Evolutionary conservation across 2,113 vertebrate genomes (phyloP), one percentile per base, ranked within the genome.

Genomic region (Ophthalmolycus amberensis): DNA sequence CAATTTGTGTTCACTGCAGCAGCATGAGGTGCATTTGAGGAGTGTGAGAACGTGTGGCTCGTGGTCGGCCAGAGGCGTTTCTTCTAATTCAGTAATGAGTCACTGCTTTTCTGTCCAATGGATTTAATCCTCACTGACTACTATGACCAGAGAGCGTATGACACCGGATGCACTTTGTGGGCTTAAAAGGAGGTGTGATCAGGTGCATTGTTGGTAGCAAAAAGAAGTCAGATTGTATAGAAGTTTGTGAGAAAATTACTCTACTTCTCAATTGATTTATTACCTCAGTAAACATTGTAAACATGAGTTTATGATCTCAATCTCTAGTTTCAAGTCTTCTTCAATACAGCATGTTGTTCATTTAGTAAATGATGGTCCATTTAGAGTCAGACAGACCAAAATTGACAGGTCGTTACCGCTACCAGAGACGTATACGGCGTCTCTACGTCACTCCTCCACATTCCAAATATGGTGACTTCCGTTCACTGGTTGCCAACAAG

Each of bases 1-100:
- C 56, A 73, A 58, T 27, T 70, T 1, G 5, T 40, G 79, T 81
- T 83, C 44, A 60, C n/a, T 66, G 48, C 4, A 56, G 66, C 71
- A 52, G 54, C 22, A 52, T 65, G 62, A 73, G 20, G 56, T 14
- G 9, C 52, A 54, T 59, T 60, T 79, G 38, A 44, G 74, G 16
- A 46, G 71, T 27, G 15, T 52, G 32, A 68, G 70, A 42, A 69
- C 66, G 52, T 50, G 48, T 54, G 15, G 42, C 71, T 62, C 58
- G 6, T 64, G 54, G 25, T 70, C 42, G 54, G 75, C 56, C 66
- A 65, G 4, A 59, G 12, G 14, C 7, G 48, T 71, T 80, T 64
- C 5, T 15, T 66, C n/a, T 42, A 66, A 60, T 60, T 58, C 11
- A 58, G 27, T 25, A 56, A 56, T 58, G 54, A 58, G 9, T 58